These are phyloP conservation scores for Colletes gigas DNA, from an alignment of 1,140 invertebrate genomes.

Conservation along the genomic window DNA sequence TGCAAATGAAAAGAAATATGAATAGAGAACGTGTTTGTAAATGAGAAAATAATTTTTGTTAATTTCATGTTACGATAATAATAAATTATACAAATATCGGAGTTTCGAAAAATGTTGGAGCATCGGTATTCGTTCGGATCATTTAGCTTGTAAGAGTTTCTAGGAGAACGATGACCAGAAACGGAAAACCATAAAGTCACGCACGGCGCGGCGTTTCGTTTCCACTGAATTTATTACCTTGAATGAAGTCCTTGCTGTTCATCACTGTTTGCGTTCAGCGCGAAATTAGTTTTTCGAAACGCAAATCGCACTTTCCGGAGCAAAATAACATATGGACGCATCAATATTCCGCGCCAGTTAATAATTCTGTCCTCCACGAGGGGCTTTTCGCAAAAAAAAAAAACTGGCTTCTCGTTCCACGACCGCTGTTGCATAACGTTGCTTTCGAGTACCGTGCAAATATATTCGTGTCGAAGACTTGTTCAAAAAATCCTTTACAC, in stretches of 20 bases:
- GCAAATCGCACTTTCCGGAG: slow-evolving; percentile 15
- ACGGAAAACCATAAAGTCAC: slow-evolving; percentile 7
- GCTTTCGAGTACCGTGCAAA: not conserved
- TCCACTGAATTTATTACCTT: slow-evolving; percentile 10
- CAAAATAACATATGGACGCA: slow-evolving; percentile 27
- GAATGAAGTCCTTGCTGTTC: slow-evolving; percentile 39
- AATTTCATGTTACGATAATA: too few relatives aligned
- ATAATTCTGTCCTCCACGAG: slow-evolving; percentile 28
- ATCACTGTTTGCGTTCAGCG: slow-evolving; percentile 8
- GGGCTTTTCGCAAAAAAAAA: not conserved
- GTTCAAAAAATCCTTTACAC: not conserved
- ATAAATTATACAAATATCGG: too few relatives aligned
- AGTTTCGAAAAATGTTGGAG: not conserved
- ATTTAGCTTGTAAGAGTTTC: not conserved
- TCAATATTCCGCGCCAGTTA: slow-evolving; percentile 33
- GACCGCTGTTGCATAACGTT: not conserved
- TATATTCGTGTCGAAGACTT: not conserved
- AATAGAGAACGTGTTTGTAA: too few relatives aligned
- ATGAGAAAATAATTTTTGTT: not conserved
- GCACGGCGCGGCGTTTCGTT: slow-evolving; percentile 1
- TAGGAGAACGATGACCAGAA: slow-evolving; percentile 3
- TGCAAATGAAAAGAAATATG: too few relatives aligned
- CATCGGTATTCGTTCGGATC: not conserved
- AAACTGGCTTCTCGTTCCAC: slow-evolving; percentile 1
- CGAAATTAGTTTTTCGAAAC: slow-evolving; percentile 41